Evolutionary conservation across 37 sponge, comb jelly and placozoan genomes (phyloP).

Genomic region (Crambe crambe): DNA sequence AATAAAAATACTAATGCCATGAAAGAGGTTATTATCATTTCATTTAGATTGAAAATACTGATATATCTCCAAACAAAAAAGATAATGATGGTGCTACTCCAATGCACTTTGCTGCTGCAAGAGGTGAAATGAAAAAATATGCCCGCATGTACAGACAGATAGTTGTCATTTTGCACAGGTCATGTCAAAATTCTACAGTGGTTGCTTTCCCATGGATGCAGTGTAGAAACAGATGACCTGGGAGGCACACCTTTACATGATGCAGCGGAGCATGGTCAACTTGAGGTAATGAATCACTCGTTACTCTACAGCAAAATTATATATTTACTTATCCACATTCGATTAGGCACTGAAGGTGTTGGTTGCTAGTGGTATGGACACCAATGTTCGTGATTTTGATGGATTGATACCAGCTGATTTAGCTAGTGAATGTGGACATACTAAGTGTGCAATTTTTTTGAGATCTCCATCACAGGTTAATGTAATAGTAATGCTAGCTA

Average conservation of each 20-base stretch:
- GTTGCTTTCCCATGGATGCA: slow-evolving; percentile 59
- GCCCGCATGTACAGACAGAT: not conserved
- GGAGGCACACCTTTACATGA: slow-evolving; percentile 84
- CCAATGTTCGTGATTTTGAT: slow-evolving; percentile 54
- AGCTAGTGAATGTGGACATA: slow-evolving; percentile 64
- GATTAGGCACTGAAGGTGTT: slow-evolving; percentile 68
- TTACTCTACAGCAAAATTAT: not conserved
- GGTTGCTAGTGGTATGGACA: slow-evolving; percentile 50
- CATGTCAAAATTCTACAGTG: slow-evolving; percentile 47
- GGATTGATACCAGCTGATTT: slow-evolving; percentile 66
- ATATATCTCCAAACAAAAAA: slow-evolving; percentile 55
- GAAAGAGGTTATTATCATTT: not conserved
- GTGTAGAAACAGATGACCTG: slow-evolving; percentile 60
- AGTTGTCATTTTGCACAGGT: slow-evolving; percentile 9
- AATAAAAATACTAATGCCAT: not conserved
- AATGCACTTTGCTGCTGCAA: slow-evolving; percentile 77
- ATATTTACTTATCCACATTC: too few species aligned
- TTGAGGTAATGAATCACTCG: slow-evolving; percentile 25
- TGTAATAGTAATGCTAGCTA: too few species aligned
- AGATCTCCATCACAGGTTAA: not conserved
- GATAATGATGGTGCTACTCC: slow-evolving; percentile 88
- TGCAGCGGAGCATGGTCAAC: slow-evolving; percentile 84
- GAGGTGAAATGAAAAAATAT: slow-evolving; percentile 36
- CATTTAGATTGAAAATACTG: slow-evolving; percentile 39
- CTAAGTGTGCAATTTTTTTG: slow-evolving; percentile 43